A percentile compares a stretch with the other conserved stretches of the same genome.
These are phyloP conservation scores for Xiphias gladius DNA, from an alignment of 2,113 vertebrate genomes.

Conservation along the genomic window DNA sequence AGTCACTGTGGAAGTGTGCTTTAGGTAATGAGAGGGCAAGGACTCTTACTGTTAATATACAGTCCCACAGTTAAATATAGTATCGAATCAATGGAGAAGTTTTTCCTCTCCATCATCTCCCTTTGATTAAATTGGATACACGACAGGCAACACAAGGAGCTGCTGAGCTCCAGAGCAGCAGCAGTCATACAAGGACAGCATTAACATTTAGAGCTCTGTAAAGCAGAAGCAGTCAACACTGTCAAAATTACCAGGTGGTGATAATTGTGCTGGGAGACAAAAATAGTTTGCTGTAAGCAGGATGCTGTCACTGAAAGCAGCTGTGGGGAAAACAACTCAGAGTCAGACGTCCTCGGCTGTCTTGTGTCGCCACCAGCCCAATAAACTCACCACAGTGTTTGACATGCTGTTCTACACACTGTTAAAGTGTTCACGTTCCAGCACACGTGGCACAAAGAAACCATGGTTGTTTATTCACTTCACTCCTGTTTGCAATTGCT, in stretches of 20 bases:
- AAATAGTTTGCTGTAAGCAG: conserved; percentile 72
- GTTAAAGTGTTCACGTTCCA: conserved; percentile 61
- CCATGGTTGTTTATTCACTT: conserved; percentile 27
- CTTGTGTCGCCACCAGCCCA: conserved; percentile 67
- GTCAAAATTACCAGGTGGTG: conserved; percentile 76
- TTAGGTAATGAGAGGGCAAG: conserved; percentile 17
- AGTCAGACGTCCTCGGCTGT: conserved; percentile 71
- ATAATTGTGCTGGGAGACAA: conserved; percentile 67
- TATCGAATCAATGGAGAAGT: conserved; percentile 47
- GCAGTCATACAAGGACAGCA: conserved; percentile 40
- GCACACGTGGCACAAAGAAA: conserved; percentile 48
- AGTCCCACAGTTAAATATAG: conserved; percentile 37
- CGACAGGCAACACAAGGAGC: conserved; percentile 1
- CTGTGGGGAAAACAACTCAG: conserved; percentile 72
- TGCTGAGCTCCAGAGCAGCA: conserved; percentile 20
- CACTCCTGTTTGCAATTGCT: background rate
- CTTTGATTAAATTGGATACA: conserved; percentile 32
- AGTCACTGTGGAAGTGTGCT: conserved; percentile 11
- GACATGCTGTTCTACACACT: conserved; percentile 61
- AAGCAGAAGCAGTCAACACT: conserved; percentile 62
- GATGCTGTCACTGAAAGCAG: conserved; percentile 67
- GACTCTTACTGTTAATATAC: conserved; percentile 20
- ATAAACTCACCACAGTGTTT: conserved; percentile 77
- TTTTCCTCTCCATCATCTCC: conserved; percentile 29
- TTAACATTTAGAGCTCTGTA: conserved; percentile 53